Evolutionary conservation across 2,888 invertebrate genomes (phyloP).

Genomic region (Drosophila leonis): DNA sequence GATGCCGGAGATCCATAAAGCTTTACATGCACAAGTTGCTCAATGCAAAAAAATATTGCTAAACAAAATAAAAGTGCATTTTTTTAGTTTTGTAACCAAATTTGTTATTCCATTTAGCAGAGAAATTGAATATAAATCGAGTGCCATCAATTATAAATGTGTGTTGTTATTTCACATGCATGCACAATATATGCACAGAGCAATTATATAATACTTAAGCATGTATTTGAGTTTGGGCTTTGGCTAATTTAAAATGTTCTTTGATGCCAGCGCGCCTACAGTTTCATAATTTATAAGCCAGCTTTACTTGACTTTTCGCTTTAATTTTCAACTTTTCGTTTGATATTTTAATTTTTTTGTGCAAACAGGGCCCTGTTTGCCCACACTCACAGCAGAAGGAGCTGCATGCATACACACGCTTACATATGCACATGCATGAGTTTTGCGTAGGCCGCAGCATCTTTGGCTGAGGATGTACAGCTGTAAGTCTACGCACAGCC

Average conservation of each 20-base stretch:
- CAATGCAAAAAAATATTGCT: neutral
- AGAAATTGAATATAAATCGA: neutral
- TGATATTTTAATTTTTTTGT: slow-evolving; percentile 25
- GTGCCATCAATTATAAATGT: neutral
- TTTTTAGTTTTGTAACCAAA: neutral
- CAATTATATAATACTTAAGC: neutral
- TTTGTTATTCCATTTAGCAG: slow-evolving; percentile 4
- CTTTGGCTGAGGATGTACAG: slow-evolving; percentile 32
- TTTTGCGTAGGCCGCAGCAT: slow-evolving; percentile 22
- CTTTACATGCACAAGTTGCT: neutral
- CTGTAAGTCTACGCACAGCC: slow-evolving; percentile 37
- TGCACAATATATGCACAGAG: neutral
- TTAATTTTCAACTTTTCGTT: slow-evolving; percentile 49
- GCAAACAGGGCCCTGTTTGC: neutral
- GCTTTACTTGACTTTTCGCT: slow-evolving; percentile 30
- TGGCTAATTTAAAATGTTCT: slow-evolving; percentile 56
- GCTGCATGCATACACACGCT: slow-evolving; percentile 5
- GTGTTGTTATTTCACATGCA: neutral
- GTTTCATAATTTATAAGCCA: slow-evolving; percentile 65
- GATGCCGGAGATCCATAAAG: neutral
- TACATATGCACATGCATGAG: neutral
- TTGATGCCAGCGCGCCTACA: slow-evolving; percentile 44
- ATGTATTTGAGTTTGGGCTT: slow-evolving; percentile 3
- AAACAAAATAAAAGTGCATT: neutral
- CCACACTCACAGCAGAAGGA: neutral